These are phyloP conservation scores for Agapornis roseicollis DNA, from an alignment of 2,113 vertebrate genomes.

Conservation along the genomic window DNA sequence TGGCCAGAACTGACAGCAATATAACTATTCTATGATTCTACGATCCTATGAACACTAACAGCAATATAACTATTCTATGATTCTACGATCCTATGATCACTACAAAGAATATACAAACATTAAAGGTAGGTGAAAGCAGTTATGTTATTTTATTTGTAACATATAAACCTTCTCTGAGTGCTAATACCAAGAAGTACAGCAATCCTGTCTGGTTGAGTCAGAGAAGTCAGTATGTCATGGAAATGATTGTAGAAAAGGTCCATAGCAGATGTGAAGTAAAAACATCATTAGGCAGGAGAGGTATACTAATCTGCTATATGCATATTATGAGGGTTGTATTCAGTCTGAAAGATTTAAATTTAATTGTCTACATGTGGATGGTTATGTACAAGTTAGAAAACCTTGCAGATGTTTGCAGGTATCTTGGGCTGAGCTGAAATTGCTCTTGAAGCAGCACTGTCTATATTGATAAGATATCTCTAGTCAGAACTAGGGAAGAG, in stretches of 20 bases:
- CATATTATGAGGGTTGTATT: neutral
- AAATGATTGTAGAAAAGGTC: neutral
- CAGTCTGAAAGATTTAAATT: neutral
- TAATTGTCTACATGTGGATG: neutral
- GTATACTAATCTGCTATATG: neutral
- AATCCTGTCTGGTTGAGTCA: neutral
- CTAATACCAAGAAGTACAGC: neutral
- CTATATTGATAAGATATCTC: neutral
- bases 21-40: too few species aligned
- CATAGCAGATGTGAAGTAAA: neutral
- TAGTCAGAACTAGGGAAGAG: neutral
- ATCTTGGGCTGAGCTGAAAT: neutral
- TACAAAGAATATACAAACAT: neutral
- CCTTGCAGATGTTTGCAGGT: neutral
- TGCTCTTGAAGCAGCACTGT: fast-evolving
- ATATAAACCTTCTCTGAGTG: neutral
- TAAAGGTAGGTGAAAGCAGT: neutral
- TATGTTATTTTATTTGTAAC: neutral
- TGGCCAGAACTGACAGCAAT: neutral
- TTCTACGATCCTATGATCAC: too few species aligned
- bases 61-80: too few species aligned
- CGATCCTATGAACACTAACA: too few species aligned
- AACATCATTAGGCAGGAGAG: neutral
- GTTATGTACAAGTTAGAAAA: neutral
- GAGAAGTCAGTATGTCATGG: neutral